These are phyloP conservation scores for Campoplex capitator DNA, from an alignment of 2,888 invertebrate genomes.

Conservation along the genomic window DNA sequence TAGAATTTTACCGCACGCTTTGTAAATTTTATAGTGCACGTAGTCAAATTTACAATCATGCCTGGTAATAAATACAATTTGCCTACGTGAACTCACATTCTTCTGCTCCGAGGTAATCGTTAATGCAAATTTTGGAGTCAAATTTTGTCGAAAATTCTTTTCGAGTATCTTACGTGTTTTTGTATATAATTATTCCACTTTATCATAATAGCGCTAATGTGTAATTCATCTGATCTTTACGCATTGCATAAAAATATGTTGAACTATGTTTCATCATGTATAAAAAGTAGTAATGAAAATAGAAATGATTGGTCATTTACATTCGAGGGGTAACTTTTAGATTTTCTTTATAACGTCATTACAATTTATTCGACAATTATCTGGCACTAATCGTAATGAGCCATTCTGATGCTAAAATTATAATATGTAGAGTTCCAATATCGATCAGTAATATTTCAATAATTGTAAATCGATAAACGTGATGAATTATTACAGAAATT, in stretches of 20 bases:
- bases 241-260: not conserved
- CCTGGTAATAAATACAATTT: too few relatives aligned
- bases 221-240: not conserved
- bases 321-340: not conserved
- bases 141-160: not conserved
- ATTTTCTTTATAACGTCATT: not conserved
- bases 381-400: not conserved
- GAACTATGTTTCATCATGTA: too few relatives aligned
- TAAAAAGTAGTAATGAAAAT: too few relatives aligned
- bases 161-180: too few relatives aligned
- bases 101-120: too few relatives aligned
- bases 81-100: too few relatives aligned
- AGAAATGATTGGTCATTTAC: too few relatives aligned
- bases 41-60: not conserved
- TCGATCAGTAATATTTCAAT: not conserved
- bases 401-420: not conserved
- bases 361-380: not conserved
- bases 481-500: not conserved
- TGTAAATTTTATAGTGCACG: not conserved
- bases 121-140: too few relatives aligned
- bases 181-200: not conserved
- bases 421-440: not conserved
- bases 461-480: not conserved
- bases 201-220: not conserved
- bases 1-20: not conserved